Conservation (phyloP, 2,113 vertebrate species). For the Cyanoramphus novaezelandiae region DNA sequence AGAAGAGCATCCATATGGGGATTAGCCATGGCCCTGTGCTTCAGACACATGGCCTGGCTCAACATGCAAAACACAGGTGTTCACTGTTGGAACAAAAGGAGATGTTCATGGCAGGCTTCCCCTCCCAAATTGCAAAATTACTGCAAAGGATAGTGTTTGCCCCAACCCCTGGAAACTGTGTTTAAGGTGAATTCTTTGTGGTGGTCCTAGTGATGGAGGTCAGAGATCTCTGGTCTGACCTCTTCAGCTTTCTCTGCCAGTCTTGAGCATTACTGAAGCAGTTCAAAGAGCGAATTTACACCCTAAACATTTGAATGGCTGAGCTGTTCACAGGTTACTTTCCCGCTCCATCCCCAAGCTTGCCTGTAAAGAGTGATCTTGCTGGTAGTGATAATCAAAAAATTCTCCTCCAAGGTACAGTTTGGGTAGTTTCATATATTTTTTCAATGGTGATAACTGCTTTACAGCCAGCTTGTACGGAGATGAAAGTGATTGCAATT, state of each 20-base stretch:
- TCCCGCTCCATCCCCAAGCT: background rate
- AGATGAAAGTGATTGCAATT: conserved; percentile 55
- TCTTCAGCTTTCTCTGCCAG: background rate
- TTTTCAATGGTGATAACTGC: conserved; percentile 3
- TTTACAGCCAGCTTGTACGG: conserved; percentile 48
- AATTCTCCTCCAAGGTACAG: background rate
- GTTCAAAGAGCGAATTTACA: background rate
- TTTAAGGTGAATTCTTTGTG: background rate
- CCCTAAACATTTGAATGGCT: background rate
- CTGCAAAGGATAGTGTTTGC: background rate
- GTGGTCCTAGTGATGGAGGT: background rate
- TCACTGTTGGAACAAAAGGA: background rate
- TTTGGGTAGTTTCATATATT: background rate
- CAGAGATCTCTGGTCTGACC: background rate
- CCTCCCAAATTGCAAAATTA: background rate
- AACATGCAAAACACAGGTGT: background rate
- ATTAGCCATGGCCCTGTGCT: background rate
- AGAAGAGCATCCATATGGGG: background rate
- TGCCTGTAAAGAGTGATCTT: background rate
- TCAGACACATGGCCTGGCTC: background rate
- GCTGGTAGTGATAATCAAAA: background rate
- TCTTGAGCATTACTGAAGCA: background rate
- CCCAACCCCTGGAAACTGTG: background rate
- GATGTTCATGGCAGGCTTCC: background rate
- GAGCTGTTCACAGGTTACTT: background rate